Conservation (phyloP, 2,888 invertebrate genomes). For the Tuta absoluta region DNA sequence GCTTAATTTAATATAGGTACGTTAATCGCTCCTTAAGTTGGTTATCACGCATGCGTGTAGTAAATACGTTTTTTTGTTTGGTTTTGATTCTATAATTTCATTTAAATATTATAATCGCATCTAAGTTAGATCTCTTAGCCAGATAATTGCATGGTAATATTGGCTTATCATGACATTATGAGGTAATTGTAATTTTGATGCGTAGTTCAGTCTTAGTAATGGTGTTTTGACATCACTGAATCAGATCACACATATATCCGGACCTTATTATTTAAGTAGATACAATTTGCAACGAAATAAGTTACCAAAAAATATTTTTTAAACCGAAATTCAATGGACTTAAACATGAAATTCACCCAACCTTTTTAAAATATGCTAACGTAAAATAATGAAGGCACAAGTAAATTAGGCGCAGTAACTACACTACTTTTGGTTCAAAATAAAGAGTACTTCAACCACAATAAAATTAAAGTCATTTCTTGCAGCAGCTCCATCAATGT, state of each 20-base stretch:
- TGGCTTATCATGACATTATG: not conserved
- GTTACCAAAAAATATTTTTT: too few species aligned
- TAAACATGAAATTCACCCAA: too few species aligned
- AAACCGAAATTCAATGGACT: too few species aligned
- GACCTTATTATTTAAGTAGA: too few species aligned
- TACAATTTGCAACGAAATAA: too few species aligned
- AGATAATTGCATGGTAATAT: conserved; percentile 11
- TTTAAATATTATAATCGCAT: conserved; percentile 12
- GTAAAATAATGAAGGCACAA: too few species aligned
- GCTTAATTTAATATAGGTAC: not conserved
- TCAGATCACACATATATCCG: not conserved
- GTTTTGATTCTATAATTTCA: not conserved
- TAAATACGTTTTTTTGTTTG: not conserved
- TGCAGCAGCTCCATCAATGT: too few species aligned
- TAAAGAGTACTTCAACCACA: too few species aligned
- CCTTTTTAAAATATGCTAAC: too few species aligned
- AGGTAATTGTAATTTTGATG: not conserved
- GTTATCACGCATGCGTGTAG: not conserved
- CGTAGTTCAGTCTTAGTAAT: not conserved
- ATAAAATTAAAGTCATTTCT: too few species aligned
- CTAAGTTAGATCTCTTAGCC: conserved; percentile 2
- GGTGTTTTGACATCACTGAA: not conserved
- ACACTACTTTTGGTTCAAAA: too few species aligned
- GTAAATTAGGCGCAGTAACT: too few species aligned
- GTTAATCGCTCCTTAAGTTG: not conserved